These are phyloP conservation scores for Tupaia tana DNA, from an alignment of 2,113 vertebrate species.

Conservation along the genomic window DNA sequence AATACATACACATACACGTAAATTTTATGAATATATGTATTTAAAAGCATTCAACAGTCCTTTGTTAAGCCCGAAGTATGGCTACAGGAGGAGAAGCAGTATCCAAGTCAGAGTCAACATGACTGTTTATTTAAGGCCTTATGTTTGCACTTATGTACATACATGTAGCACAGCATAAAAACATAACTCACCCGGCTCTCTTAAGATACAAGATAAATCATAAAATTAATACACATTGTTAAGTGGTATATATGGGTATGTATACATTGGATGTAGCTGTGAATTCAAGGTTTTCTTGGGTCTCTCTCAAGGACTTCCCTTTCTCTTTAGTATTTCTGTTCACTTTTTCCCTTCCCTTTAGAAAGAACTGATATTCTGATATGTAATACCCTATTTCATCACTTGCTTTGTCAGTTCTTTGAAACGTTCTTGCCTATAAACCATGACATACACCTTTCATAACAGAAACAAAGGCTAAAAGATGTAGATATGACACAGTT, in stretches of 20 bases:
- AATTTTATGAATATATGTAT: constrained; percentile 27
- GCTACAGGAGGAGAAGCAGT: not conserved
- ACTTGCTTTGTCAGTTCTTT: constrained; percentile 41
- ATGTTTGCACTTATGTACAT: not conserved
- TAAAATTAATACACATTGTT: not conserved
- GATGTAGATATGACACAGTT: constrained; percentile 28
- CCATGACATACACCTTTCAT: not conserved
- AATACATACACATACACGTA: not conserved
- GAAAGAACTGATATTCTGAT: not conserved
- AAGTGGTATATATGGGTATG: not conserved
- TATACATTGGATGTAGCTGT: not conserved
- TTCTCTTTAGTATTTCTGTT: constrained; percentile 11
- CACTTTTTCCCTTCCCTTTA: not conserved
- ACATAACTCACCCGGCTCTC: not conserved
- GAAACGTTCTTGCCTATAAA: not conserved
- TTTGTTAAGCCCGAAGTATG: constrained; percentile 17
- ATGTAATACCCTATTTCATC: not conserved
- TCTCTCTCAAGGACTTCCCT: constrained; percentile 16
- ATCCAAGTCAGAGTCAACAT: not conserved
- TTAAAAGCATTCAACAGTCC: not conserved
- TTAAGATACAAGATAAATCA: not conserved
- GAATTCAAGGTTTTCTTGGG: not conserved
- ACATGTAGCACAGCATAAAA: not conserved
- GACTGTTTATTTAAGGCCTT: not conserved
- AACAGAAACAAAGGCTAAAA: constrained; percentile 33